phyloP scores from a whole-genome alignment of 1,140 invertebrate species.

The Drosophila fuyamai region DNA sequence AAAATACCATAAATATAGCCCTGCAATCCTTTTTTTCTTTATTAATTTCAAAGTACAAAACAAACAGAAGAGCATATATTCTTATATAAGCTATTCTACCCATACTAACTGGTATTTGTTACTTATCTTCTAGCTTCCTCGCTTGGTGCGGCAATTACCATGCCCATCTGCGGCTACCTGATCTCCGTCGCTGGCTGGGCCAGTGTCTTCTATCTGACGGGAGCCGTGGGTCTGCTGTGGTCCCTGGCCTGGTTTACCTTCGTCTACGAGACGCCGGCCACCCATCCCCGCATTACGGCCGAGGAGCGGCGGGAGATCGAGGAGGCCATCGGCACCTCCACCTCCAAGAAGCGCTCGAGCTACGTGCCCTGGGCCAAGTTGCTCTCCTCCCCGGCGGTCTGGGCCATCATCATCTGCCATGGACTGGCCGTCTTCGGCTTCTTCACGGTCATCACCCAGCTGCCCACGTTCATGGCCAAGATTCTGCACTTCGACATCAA shows the following conservation, averaged over 20 bases:
- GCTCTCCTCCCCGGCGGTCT: slow-evolving; percentile 93
- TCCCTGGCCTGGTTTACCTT: slow-evolving; percentile 93
- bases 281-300: slow-evolving; percentile 93
- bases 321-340: slow-evolving; percentile 88
- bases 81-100: background rate
- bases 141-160: slow-evolving; percentile 92
- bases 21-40: no score
- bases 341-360: slow-evolving; percentile 86
- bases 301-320: slow-evolving; percentile 94
- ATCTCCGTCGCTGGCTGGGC: slow-evolving; percentile 93
- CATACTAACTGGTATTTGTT: background rate
- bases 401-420: slow-evolving; percentile 96
- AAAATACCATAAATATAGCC: no score
- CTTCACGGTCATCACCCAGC: slow-evolving; percentile 96
- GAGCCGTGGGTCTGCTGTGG: slow-evolving; percentile 92
- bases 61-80: no score
- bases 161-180: slow-evolving; percentile 92
- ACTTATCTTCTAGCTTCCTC: slow-evolving; percentile 87
- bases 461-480: slow-evolving; percentile 97
- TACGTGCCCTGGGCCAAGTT: slow-evolving; percentile 92
- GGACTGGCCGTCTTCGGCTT: slow-evolving; percentile 97
- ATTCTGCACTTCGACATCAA: slow-evolving; percentile 95
- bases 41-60: no score
- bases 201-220: slow-evolving; percentile 94
- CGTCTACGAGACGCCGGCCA: slow-evolving; percentile 93